Base-by-base conservation (phyloP, 2,797 vertebrate genomes). In the Neomorphus geoffroyi region DNA sequence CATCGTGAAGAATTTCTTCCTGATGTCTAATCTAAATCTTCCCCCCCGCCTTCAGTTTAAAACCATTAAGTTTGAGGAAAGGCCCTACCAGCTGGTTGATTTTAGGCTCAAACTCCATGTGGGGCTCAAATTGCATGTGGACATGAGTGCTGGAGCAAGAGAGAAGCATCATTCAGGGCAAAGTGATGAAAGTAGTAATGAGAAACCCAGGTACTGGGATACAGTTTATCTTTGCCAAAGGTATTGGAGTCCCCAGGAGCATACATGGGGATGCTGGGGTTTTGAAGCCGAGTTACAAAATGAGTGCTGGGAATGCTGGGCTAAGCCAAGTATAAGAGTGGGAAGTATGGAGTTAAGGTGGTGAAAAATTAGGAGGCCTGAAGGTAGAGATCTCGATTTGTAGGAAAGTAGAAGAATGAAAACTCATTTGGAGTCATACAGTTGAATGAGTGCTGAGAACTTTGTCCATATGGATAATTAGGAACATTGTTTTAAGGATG, bases 311-410 rank as follows among this genome's bases (percentile, higher is more conserved):
- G 23, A 67, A 45, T 73, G 10, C 19, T 54, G 33, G 32, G 70
- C 15, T 33, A 28, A 5, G 70, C 26, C 33, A 16, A 56, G 45
- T 30, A 16, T 50, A 41, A 16, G 28, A 61, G 9, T 39, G 17
- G 28, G 26, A 94, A 62, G 12, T 46, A 50, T 8, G 2, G 48
- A 57, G 24, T 41, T 65, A 57, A 39, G 24, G 13, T 60, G 18
- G 17, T 62, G 57, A 80, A 39, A 77, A 80, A 54, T 53, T 22
- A 67, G 27, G 53, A 57, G 37, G 17, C 48, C n/a, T 90, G 35
- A 41, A 64, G 58, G 24, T 27, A 79, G 21, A 65, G 46, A 53
- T 60, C 11, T 15, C 0, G 0, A 10, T 57, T 57, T 85, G 9
- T 41, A 61, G 54, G 41, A 75, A 69, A 46, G 28, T 9, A 53